Evolutionary conservation across 2,888 invertebrate genomes (phyloP).

Genomic region (Parascotia fuliginaria): DNA sequence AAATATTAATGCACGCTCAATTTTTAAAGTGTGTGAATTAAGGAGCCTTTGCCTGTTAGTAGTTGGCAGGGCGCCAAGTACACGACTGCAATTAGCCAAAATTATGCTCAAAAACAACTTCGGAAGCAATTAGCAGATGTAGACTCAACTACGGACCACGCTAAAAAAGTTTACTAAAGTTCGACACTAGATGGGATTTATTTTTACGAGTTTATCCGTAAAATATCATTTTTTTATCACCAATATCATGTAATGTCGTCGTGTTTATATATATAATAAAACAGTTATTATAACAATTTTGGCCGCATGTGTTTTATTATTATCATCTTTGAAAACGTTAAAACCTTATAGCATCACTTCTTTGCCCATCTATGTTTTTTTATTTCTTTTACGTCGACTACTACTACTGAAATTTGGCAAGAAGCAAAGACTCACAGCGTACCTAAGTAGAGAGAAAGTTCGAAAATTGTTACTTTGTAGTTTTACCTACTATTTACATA

Average conservation of each 20-base stretch:
- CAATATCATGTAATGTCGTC: neutral
- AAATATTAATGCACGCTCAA: conserved; percentile 36
- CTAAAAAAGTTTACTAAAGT: conserved; percentile 64
- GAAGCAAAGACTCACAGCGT: too few species aligned
- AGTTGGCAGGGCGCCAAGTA: conserved; percentile 71
- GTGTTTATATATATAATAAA: neutral
- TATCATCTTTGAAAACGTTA: too few species aligned
- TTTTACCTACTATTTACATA: too few species aligned
- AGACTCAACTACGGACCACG: conserved; percentile 67
- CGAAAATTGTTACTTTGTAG: too few species aligned
- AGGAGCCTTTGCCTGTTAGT: conserved; percentile 63
- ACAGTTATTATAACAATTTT: too few species aligned
- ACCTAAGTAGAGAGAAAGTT: too few species aligned
- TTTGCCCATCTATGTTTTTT: too few species aligned
- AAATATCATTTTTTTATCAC: conserved; percentile 7
- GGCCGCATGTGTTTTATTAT: too few species aligned
- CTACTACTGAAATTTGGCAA: too few species aligned
- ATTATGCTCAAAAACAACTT: conserved; percentile 83
- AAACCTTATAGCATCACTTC: too few species aligned
- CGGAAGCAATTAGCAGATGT: conserved; percentile 81
- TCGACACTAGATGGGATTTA: conserved; percentile 56
- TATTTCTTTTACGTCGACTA: too few species aligned
- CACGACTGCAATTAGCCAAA: conserved; percentile 80
- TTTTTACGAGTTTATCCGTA: conserved; percentile 51
- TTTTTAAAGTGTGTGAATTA: conserved; percentile 62